phyloP scores from a whole-genome alignment of 2,888 invertebrate species.

The Cephus pulcher region DNA sequence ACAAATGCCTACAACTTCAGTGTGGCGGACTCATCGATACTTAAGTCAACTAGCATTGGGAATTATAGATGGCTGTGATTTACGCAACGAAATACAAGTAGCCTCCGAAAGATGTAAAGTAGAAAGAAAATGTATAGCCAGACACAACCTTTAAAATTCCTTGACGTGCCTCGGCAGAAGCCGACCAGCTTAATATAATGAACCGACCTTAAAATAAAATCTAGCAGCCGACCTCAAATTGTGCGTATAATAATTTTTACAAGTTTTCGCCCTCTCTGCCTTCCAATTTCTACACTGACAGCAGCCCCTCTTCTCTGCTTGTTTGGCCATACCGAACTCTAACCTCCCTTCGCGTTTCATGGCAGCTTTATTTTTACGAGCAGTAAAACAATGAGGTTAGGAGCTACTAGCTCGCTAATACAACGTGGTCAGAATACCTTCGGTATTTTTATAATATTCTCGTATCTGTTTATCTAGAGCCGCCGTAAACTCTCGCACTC shows the following conservation, averaged over 20 bases:
- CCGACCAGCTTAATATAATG: neutral
- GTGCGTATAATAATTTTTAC: neutral
- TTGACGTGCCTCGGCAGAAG: neutral
- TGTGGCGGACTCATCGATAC: neutral
- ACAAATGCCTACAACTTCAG: neutral
- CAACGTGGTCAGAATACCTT: neutral
- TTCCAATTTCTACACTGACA: neutral
- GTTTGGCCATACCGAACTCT: neutral
- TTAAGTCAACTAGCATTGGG: neutral
- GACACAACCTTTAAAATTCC: neutral
- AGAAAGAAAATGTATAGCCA: neutral
- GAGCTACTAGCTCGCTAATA: neutral
- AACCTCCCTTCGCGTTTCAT: neutral
- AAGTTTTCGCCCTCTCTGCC: neutral
- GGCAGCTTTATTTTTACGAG: constrained; percentile 9
- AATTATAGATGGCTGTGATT: neutral
- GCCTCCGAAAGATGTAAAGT: neutral
- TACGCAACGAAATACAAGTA: neutral
- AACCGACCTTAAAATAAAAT: neutral
- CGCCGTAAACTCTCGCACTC: neutral
- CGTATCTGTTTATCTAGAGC: neutral
- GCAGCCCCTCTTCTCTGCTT: neutral
- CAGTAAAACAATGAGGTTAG: constrained; percentile 8
- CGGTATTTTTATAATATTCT: constrained; percentile 5
- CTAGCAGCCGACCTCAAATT: neutral